Evolutionary conservation across 2,113 vertebrate genomes (phyloP).

Genomic region (Hemichromis elongatus): DNA sequence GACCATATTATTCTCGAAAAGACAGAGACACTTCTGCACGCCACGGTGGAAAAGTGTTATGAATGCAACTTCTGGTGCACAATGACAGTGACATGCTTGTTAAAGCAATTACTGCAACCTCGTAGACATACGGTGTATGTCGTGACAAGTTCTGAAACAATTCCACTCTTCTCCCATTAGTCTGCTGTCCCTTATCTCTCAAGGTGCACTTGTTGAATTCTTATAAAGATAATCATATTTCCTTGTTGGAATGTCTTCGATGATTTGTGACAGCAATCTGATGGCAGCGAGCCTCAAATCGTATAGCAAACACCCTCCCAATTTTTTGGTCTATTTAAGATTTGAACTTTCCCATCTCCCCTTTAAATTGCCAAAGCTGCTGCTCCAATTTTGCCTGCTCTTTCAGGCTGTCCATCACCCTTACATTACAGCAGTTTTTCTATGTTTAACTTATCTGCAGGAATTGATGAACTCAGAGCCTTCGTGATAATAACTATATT

Average conservation of each 20-base stretch:
- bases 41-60: not conserved
- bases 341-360: not conserved
- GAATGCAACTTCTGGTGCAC: not conserved
- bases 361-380: not conserved
- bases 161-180: not conserved
- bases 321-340: not conserved
- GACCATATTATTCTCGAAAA: not conserved
- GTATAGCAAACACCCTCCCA: not conserved
- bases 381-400: not conserved
- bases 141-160: accelerated
- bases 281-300: not conserved
- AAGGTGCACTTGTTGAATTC: not conserved
- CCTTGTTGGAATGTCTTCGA: not conserved
- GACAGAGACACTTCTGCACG: accelerated
- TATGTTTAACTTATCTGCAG: not conserved
- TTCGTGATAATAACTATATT: not conserved
- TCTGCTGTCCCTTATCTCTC: not conserved
- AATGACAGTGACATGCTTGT: accelerated
- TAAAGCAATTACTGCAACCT: not conserved
- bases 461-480: not conserved
- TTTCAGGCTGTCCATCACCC: not conserved
- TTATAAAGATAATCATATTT: not conserved
- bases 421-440: not conserved
- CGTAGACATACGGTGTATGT: not conserved
- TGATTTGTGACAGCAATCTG: not conserved